Conservation (phyloP, 2,888 invertebrate species). For the Drosophila meridiana region DNA sequence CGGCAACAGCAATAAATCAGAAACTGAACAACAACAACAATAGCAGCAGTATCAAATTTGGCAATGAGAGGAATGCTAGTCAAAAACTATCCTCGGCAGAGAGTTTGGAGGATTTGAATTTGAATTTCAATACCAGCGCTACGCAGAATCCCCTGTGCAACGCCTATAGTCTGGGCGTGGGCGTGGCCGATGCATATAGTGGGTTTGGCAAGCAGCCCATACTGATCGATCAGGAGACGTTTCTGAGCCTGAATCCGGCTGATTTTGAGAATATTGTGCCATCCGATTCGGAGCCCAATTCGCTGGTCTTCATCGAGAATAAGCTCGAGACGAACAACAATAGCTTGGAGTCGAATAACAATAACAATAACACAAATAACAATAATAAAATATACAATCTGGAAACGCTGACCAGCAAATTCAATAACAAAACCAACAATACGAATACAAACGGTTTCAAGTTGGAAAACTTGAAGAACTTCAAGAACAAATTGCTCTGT, state of each 20-base stretch:
- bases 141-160: slow-evolving; percentile 72
- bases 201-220: slow-evolving; percentile 82
- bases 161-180: slow-evolving; percentile 75
- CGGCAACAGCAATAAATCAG: slow-evolving; percentile 43
- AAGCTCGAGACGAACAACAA: slow-evolving; percentile 75
- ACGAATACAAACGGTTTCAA: slow-evolving; percentile 84
- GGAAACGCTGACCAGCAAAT: slow-evolving; percentile 83
- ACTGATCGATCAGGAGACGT: slow-evolving; percentile 85
- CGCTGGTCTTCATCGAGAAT: slow-evolving; percentile 84
- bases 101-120: slow-evolving; percentile 84
- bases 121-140: slow-evolving; percentile 80
- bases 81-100: slow-evolving; percentile 79
- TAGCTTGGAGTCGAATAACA: slow-evolving; percentile 61
- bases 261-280: slow-evolving; percentile 84
- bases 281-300: slow-evolving; percentile 82
- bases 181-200: slow-evolving; percentile 50
- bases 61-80: slow-evolving; percentile 75
- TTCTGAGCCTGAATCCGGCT: slow-evolving; percentile 84
- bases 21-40: slow-evolving; percentile 56
- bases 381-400: slow-evolving; percentile 81
- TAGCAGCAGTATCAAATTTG: slow-evolving; percentile 70
- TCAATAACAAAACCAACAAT: slow-evolving; percentile 83
- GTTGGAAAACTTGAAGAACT: slow-evolving; percentile 85
- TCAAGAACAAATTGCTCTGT: slow-evolving; percentile 84
- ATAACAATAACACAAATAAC: slow-evolving; percentile 60